phyloP scores from a whole-genome alignment of 2,888 invertebrate genomes.

The Cyrtodaria siliqua region DNA sequence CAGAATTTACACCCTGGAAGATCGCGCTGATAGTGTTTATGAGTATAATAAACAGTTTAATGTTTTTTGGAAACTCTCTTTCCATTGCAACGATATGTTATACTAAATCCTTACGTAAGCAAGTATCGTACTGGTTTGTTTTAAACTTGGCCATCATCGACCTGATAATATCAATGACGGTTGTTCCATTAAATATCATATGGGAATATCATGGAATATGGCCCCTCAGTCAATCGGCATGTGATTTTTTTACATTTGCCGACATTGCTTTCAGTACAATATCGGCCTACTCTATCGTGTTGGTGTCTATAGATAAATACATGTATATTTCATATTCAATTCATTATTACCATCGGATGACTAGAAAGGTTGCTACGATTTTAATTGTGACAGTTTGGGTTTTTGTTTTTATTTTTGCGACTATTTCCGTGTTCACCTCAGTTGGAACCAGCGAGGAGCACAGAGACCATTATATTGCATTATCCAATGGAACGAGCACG shows the following conservation, averaged over 20 bases:
- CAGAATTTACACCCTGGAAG: slow-evolving; percentile 57
- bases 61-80: slow-evolving; percentile 66
- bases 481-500: slow-evolving; percentile 34
- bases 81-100: slow-evolving; percentile 69
- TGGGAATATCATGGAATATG: slow-evolving; percentile 70
- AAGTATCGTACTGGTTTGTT: slow-evolving; percentile 72
- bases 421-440: slow-evolving; percentile 58
- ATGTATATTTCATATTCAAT: slow-evolving; percentile 69
- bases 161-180: slow-evolving; percentile 60
- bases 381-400: slow-evolving; percentile 64
- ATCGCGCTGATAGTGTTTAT: slow-evolving; percentile 56
- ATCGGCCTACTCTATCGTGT: slow-evolving; percentile 68
- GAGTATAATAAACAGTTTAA: slow-evolving; percentile 62
- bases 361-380: slow-evolving; percentile 37
- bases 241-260: slow-evolving; percentile 65
- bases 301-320: slow-evolving; percentile 72
- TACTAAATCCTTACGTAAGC: slow-evolving; percentile 49
- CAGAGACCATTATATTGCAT: slow-evolving; percentile 40
- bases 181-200: slow-evolving; percentile 68
- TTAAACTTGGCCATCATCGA: slow-evolving; percentile 69
- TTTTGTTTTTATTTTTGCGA: slow-evolving; percentile 59
- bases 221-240: slow-evolving; percentile 58
- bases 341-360: slow-evolving; percentile 63
- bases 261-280: slow-evolving; percentile 69
- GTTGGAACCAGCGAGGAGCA: slow-evolving; percentile 53